phyloP scores from a whole-genome alignment of 2,888 invertebrate species.

The Merodon equestris region DNA sequence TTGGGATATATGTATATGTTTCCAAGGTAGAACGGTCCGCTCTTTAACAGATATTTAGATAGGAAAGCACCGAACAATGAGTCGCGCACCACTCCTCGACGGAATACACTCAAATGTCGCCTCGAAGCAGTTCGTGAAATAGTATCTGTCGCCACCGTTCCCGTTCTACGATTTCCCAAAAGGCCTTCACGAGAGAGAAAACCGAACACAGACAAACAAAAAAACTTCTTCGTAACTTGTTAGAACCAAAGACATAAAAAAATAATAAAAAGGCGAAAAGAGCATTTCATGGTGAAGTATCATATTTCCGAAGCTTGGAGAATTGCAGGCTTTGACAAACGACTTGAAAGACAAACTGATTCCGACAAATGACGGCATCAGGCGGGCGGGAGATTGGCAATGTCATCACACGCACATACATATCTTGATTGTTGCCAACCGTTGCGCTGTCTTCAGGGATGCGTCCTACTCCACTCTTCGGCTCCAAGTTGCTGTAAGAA shows the following conservation, averaged over 20 bases:
- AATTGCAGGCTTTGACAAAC: constrained; percentile 14
- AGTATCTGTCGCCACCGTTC: constrained; percentile 24
- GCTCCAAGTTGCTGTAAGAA: too few relatives aligned
- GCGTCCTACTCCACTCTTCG: too few relatives aligned
- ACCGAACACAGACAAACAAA: constrained; percentile 1
- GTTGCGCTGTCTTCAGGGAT: neutral
- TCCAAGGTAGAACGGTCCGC: constrained; percentile 39
- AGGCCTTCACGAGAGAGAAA: constrained; percentile 8
- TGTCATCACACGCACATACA: constrained; percentile 30
- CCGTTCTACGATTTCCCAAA: constrained; percentile 50
- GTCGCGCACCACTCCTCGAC: constrained; percentile 11
- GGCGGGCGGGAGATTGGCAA: too few relatives aligned
- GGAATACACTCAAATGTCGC: too few relatives aligned
- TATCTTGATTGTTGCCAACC: constrained; percentile 6
- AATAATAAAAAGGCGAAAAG: constrained; percentile 29
- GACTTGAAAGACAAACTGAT: constrained; percentile 6
- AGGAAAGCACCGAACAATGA: too few relatives aligned
- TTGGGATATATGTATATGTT: constrained; percentile 40
- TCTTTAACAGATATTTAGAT: too few relatives aligned
- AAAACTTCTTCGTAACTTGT: constrained; percentile 13
- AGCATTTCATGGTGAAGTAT: constrained; percentile 34
- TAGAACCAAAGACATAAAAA: constrained; percentile 14
- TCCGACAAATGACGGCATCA: too few relatives aligned
- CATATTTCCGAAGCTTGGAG: constrained; percentile 33
- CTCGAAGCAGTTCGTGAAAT: constrained; percentile 45